phyloP scores from a whole-genome alignment of 2,113 vertebrate genomes.

The Grammomys surdaster region DNA sequence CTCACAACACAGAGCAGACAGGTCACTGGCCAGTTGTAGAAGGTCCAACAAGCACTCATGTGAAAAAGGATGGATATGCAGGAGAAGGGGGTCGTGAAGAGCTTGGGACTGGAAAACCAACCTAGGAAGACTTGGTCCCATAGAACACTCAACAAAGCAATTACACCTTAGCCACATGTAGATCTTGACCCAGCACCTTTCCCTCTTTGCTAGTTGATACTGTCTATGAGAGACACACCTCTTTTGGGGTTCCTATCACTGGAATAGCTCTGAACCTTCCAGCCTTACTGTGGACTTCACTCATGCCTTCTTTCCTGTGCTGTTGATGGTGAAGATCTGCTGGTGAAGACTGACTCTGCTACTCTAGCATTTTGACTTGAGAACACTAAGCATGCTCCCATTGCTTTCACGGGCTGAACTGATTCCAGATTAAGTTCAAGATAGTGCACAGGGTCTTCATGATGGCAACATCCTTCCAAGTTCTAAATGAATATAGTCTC shows the following conservation, averaged over 20 bases:
- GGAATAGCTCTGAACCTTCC: background rate
- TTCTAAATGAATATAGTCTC: background rate
- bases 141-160: background rate
- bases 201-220: background rate
- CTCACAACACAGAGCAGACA: background rate
- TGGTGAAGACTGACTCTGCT: background rate
- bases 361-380: background rate
- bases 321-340: background rate
- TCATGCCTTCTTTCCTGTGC: fast-evolving
- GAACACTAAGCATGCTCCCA: background rate
- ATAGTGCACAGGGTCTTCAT: background rate
- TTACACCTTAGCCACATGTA: background rate
- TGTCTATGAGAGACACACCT: background rate
- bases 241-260: background rate
- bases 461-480: background rate
- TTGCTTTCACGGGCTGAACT: background rate
- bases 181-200: background rate
- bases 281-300: background rate
- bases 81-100: fast-evolving
- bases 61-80: background rate
- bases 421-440: background rate
- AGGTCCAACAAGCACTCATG: too few species aligned
- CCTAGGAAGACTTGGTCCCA: background rate
- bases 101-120: background rate
- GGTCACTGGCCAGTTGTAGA: background rate